phyloP scores from a whole-genome alignment of 2,797 vertebrate species.

The Borostomias antarcticus region DNA sequence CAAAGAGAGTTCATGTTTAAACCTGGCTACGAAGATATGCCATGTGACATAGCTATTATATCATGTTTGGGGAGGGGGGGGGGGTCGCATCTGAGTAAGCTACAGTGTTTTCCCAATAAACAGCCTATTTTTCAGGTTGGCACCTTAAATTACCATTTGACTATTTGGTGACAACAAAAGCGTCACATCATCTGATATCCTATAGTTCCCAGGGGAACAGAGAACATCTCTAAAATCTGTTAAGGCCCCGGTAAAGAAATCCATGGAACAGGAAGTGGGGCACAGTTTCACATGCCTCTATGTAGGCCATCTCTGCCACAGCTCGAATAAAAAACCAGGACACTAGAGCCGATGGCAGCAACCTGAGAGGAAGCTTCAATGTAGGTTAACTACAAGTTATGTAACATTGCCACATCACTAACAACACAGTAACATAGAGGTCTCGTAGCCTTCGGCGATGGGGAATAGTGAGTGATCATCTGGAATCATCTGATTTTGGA shows the following conservation, averaged over 20 bases:
- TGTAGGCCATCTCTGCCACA: conserved; percentile 64
- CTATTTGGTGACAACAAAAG: conserved; percentile 2
- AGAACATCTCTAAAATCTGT: conserved; percentile 7
- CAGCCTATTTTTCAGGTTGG: too few relatives aligned
- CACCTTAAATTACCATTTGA: conserved; percentile 10
- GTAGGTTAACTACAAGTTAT: conserved; percentile 69
- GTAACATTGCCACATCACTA: conserved; percentile 51
- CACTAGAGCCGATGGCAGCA: conserved; percentile 60
- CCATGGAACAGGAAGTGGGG: conserved; percentile 36
- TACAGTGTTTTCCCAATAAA: too few relatives aligned
- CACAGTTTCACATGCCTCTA: conserved; percentile 49
- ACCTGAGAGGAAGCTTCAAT: conserved; percentile 69
- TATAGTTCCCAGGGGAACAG: conserved; percentile 20
- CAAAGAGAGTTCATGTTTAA: too few relatives aligned
- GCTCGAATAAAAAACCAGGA: conserved; percentile 63
- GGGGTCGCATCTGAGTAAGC: too few relatives aligned
- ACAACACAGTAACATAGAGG: conserved; percentile 35
- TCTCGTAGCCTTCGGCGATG: neutral
- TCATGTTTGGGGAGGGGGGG: too few relatives aligned
- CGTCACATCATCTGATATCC: conserved; percentile 29
- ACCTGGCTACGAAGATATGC: too few relatives aligned
- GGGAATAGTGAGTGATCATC: too few relatives aligned
- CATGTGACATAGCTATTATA: too few relatives aligned
- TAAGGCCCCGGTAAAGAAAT: conserved; percentile 33
- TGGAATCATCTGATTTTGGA: too few relatives aligned